Evolutionary conservation across 2,113 vertebrate species (phyloP), one percentile per base, ranked within the genome.

Genomic region (Embiotoca jacksoni): DNA sequence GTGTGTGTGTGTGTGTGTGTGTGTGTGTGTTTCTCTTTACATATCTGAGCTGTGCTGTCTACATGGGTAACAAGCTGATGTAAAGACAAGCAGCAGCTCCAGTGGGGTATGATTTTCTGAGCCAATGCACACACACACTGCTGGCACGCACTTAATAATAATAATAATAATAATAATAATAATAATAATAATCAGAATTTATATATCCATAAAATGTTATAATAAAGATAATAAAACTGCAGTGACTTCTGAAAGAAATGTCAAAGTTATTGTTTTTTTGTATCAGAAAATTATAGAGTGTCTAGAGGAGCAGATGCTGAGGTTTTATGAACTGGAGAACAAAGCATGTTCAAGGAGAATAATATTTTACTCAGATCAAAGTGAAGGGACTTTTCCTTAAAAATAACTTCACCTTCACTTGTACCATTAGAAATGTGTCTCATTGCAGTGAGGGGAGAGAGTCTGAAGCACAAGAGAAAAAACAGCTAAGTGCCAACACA

Each of bases 401-500:
- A 47, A 35, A 16, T 46, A 3, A 53, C 32, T 36, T 56, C 14
- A 11, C 10, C 6, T 35, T 23, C 13, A 57, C 1, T 8, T 3
- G 1, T 72, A 10, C 15, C 32, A 13, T 64, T n/a, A 46, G 31
- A 57, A 55, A 36, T 68, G 23, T 23, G 23, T 23, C 23, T 23
- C 5, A 41, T 33, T n/a, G 60, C 41, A 5, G 23, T n/a, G 30
- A 11, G 30, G 37, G 11, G 54, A 49, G 50, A 54, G 50, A 53
- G 15, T 7, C 23, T 7, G 10, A 56, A 36, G 44, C 35, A 59
- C 36, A 31, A 66, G 73, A 58, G 30, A 63, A 71, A 23, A 31
- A n/a, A 35, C 49, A 81, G 39, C 44, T 46, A 66, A 78, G 53
- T 62, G 79, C 73, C 83, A 77, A 46, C 80, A 58, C 67, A 72